Evolutionary conservation across 53 echinoderm and acorn worm species (phyloP), one percentile per base, ranked within the genome.

Genomic region (Echinometra lucunter): DNA sequence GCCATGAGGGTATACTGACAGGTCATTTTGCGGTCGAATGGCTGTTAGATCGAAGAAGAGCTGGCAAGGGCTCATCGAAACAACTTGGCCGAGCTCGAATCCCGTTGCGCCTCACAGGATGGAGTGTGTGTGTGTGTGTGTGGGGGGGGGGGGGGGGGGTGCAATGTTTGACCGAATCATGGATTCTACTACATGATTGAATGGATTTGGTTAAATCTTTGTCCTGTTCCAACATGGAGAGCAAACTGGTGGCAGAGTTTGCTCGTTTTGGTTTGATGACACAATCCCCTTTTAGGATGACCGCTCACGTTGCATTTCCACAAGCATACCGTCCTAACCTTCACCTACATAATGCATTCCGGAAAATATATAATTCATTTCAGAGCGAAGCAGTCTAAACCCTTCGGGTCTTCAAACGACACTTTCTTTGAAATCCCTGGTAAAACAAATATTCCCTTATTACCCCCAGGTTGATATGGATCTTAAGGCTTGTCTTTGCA

Each of bases 231-330:
- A 63, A 63, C 25, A 63, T 3, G 6, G 63, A 21, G 0, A 25
- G 63, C 63, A 63, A 63, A n/a, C n/a, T n/a, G n/a, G n/a, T n/a
- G n/a, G n/a, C n/a, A n/a, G n/a, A n/a, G 11, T 10, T 69, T 69
- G 32, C 69, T 69, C 1, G 34, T 32, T 30, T 69, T 81, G 44
- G 81, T 81, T 81, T 81, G 81, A 42, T 81, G 44, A 21, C 8
- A 21, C 42, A 81, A 81, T 42, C 81, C 6, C 44, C 19, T 23
- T 81, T 37, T 81, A 21, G 38, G 23, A 81, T 81, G 81, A 42
- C 81, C 81, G 81, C 81, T 81, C 81, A 81, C 81, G 81, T 81
- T 44, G 8, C 4, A 44, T 81, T 81, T 81, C 34, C 8, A 17
- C 44, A 23, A 4, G 0, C 42, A 38, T 2, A 81, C 1, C 12